Conservation (phyloP, 2,888 invertebrate genomes). For the Calameuta filiformis region DNA sequence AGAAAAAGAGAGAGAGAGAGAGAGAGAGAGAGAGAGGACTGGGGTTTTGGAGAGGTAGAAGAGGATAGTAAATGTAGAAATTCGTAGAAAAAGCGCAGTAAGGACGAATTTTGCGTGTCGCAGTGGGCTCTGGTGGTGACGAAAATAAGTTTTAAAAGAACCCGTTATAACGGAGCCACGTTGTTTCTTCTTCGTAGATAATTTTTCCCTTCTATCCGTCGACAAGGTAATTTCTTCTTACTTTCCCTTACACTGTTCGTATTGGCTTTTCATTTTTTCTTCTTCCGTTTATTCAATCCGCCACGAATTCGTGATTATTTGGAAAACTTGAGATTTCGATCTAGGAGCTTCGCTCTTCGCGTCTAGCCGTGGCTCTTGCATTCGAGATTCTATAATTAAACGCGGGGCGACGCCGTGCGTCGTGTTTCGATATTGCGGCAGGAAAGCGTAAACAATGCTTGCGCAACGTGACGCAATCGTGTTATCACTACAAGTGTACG, state of each 20-base stretch:
- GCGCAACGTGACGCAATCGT: conserved; percentile 46
- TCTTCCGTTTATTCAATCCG: background rate
- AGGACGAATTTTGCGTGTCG: background rate
- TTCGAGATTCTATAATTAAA: background rate
- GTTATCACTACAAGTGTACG: conserved; percentile 31
- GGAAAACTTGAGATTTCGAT: background rate
- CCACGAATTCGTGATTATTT: background rate
- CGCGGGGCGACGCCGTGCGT: background rate
- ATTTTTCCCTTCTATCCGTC: background rate
- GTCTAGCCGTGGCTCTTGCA: background rate
- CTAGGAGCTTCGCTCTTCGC: background rate
- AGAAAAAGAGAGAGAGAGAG: too few species aligned
- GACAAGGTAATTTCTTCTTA: background rate
- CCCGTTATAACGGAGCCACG: background rate
- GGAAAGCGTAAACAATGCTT: conserved; percentile 39
- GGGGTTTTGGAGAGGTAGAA: background rate
- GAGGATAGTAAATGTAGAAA: background rate
- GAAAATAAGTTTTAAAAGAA: background rate
- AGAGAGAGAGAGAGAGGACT: background rate
- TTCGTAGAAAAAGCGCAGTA: background rate
- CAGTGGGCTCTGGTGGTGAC: background rate
- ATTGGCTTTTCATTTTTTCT: too few species aligned
- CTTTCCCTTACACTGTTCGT: background rate
- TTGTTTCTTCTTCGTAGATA: background rate
- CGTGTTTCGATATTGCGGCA: conserved; percentile 30